Percentiles rank a stretch among this genome's conserved stretches.
phyloP scores from a whole-genome alignment of 2,888 invertebrate species.

The Mythimna vitellina region DNA sequence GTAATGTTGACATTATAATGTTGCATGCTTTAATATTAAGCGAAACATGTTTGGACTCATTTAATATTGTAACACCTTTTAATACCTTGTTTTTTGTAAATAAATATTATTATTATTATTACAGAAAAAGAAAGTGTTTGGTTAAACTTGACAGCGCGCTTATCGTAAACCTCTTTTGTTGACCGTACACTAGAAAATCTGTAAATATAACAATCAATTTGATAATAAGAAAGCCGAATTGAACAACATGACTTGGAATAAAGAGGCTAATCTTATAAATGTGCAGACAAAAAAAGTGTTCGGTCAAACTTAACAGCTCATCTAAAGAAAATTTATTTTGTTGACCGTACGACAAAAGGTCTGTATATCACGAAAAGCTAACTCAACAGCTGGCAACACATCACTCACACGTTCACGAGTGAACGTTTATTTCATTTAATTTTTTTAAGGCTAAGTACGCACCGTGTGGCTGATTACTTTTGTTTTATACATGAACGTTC shows the following conservation, averaged over 20 bases:
- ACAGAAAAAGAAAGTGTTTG: too few relatives aligned
- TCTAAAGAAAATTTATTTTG: background rate
- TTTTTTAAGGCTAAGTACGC: slow-evolving; percentile 34
- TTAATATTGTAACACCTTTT: too few relatives aligned
- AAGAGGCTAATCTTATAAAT: background rate
- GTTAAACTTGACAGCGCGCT: too few relatives aligned
- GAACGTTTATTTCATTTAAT: slow-evolving; percentile 25
- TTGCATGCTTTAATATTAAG: too few relatives aligned
- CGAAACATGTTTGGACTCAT: too few relatives aligned
- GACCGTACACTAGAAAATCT: background rate
- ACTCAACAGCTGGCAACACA: slow-evolving; percentile 1
- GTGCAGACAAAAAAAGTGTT: background rate
- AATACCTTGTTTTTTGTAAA: too few relatives aligned
- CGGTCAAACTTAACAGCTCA: background rate
- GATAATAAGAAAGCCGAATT: too few relatives aligned
- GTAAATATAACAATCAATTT: background rate
- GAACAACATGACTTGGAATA: too few relatives aligned
- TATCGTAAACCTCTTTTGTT: too few relatives aligned
- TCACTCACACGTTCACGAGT: background rate
- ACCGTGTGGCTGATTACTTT: slow-evolving; percentile 6
- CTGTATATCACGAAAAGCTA: slow-evolving; percentile 2
- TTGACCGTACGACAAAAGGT: background rate
- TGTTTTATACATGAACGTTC: too few relatives aligned
- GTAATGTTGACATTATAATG: too few relatives aligned
- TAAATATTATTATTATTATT: too few relatives aligned